Base-by-base conservation (phyloP, 92 coral and sea anemone genomes). In the Porites evermanni region DNA sequence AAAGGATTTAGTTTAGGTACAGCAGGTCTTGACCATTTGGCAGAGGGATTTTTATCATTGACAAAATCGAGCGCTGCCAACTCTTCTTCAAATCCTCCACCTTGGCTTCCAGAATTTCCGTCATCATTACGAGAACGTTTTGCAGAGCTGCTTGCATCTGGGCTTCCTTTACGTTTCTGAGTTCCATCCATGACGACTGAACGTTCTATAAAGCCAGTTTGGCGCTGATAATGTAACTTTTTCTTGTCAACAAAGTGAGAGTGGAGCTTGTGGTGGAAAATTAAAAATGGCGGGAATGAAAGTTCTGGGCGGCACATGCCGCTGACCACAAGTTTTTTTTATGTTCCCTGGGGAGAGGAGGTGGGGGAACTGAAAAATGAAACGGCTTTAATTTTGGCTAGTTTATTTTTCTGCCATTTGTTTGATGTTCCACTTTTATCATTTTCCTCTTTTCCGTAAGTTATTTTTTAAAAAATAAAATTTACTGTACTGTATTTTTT, bases 21-120 rank as follows among this genome's bases (percentile, higher is more conserved):
- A 12, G 96, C 87, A 7, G 99, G 99, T 44, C 99, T 91, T 8
- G 86, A 84, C 98, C 98, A 95, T 61, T 93, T 97, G 9, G 84
- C 53, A 13, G 67, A 65, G 4, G 95, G 93, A 26, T 86, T 16
- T 53, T 56, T 87, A 32, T 72, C 64, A 65, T 75, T 90, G 6
- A 70, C n/a, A 4, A 72, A 59, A 50, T 87, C 92, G 3, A 97
- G 89, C 53, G 84, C 85, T 7, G 99, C 99, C 6, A 97, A 83
- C 74, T 97, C 98, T 75, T 83, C 67, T 53, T 97, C 99, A 77
- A 97, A 97, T 16, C 94, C 73, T 67, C 97, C 93, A 26, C 85
- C 90, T 78, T 92, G 93, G 20, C 91, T 77, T 20, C 88, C 93
- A 1, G 80, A 59, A 2, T 53, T 74, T 1, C 86, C 88, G 20